A percentile compares a stretch with the other conserved stretches of the same genome.
Evolutionary conservation across 2,888 invertebrate species (phyloP).

Genomic region (Mamestra brassicae): DNA sequence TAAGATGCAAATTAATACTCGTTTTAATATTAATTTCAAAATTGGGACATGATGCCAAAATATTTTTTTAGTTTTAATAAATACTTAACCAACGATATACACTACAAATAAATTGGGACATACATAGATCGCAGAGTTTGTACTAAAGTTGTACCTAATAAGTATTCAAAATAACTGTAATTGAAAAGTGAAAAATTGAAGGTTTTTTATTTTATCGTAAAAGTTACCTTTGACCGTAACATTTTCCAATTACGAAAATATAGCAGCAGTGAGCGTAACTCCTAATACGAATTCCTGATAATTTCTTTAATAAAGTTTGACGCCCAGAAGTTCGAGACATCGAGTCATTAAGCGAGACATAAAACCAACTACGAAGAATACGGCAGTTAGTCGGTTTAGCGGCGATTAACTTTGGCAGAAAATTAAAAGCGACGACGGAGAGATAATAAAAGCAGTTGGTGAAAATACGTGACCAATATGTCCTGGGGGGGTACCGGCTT

Average conservation of each 20-base stretch:
- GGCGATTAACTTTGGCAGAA: conserved; percentile 82
- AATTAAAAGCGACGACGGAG: conserved; percentile 85
- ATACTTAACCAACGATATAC: no score
- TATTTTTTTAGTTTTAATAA: no score
- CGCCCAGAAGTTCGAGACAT: conserved; percentile 60
- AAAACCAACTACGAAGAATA: conserved; percentile 79
- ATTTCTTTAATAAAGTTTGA: conserved; percentile 61
- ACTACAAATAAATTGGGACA: no score
- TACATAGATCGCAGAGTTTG: no score
- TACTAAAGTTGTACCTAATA: no score
- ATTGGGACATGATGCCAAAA: neutral
- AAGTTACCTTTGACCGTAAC: conserved; percentile 30
- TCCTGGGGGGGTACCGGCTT: conserved; percentile 77
- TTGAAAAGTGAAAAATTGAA: neutral
- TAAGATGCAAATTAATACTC: neutral
- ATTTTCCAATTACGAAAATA: conserved; percentile 44
- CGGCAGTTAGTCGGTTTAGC: conserved; percentile 77
- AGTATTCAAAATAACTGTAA: neutral
- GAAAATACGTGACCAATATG: conserved; percentile 88
- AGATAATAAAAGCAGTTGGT: conserved; percentile 86
- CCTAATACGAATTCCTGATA: conserved; percentile 49
- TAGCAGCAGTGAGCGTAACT: conserved; percentile 34
- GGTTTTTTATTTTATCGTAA: conserved; percentile 9
- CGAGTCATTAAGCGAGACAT: conserved; percentile 70
- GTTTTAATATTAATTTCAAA: neutral